Conservation (phyloP, 2,888 invertebrate genomes). For the Cyclophora albipunctata region DNA sequence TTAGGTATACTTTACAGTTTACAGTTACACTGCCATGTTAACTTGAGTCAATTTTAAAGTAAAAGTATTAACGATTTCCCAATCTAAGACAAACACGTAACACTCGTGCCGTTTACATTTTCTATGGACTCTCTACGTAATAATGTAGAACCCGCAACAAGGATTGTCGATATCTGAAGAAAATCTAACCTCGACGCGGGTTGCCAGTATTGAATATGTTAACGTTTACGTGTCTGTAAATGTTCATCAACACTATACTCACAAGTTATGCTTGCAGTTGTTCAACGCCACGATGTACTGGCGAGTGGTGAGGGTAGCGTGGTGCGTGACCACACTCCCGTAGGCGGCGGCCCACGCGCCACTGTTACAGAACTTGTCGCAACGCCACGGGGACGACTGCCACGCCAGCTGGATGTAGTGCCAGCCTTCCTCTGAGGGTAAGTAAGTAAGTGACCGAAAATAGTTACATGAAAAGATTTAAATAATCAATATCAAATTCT, state of each 20-base stretch:
- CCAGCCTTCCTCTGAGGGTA: conserved; percentile 28
- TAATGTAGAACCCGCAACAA: neutral
- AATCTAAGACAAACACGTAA: neutral
- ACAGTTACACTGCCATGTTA: neutral
- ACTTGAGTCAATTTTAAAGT: neutral
- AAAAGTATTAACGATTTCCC: neutral
- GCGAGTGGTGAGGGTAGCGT: conserved; percentile 3
- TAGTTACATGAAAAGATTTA: neutral
- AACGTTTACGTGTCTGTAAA: neutral
- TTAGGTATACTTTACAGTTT: neutral
- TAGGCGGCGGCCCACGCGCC: conserved; percentile 32
- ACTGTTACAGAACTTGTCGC: conserved; percentile 2
- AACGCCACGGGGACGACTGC: conserved; percentile 30
- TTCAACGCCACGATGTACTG: conserved; percentile 12
- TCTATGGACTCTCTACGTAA: neutral
- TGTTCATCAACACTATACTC: conserved; percentile 15
- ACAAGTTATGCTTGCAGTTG: conserved; percentile 39
- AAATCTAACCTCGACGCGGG: neutral
- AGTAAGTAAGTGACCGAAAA: neutral
- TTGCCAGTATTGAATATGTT: neutral
- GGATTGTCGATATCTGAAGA: neutral
- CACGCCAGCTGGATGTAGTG: conserved; percentile 15
- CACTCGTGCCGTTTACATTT: neutral
- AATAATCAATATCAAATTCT: neutral
- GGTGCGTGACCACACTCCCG: conserved; percentile 25